Percentiles rank a stretch among this genome's conserved stretches.
These are phyloP conservation scores for Dendronephthya gigantea DNA, from an alignment of 64 coral and sea anemone genomes.

Conservation along the genomic window DNA sequence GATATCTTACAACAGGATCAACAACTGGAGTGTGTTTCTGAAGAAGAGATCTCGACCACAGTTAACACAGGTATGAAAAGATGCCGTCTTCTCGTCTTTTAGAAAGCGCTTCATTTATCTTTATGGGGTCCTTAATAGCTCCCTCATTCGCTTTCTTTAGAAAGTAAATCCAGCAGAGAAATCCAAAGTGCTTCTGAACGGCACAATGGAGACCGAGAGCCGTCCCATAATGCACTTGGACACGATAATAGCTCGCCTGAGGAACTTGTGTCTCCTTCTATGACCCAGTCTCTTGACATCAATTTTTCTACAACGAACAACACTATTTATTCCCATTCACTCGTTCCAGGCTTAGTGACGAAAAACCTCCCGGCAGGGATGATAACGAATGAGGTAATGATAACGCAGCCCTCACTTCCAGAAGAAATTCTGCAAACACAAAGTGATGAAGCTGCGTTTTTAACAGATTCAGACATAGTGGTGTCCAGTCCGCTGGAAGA, in stretches of 20 bases:
- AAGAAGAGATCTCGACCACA: not conserved
- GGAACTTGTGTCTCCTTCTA: not conserved
- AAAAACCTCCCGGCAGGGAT: not conserved
- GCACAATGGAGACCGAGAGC: not conserved
- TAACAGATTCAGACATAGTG: not conserved
- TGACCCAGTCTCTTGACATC: not conserved
- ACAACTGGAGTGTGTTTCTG: not conserved
- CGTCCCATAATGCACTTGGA: not conserved
- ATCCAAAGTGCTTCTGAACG: not conserved
- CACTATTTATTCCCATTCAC: constrained; percentile 3
- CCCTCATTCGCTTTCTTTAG: not conserved
- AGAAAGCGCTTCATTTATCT: too few species aligned
- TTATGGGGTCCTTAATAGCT: too few species aligned
- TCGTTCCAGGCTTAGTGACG: constrained; percentile 23
- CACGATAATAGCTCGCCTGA: not conserved
- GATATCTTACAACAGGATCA: not conserved
- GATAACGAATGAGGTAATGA: constrained; percentile 19
- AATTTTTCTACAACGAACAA: not conserved
- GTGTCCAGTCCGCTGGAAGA: not conserved
- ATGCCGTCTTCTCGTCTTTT: too few species aligned
- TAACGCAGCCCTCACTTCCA: constrained; percentile 42
- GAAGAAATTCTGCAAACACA: constrained; percentile 57
- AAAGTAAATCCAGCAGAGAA: not conserved
- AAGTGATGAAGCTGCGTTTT: constrained; percentile 34
- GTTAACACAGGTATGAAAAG: not conserved